A percentile compares a stretch with the other conserved stretches of the same genome.
These are phyloP conservation scores for Ibidorhyncha struthersii DNA, from an alignment of 2,113 vertebrate species.

Conservation along the genomic window DNA sequence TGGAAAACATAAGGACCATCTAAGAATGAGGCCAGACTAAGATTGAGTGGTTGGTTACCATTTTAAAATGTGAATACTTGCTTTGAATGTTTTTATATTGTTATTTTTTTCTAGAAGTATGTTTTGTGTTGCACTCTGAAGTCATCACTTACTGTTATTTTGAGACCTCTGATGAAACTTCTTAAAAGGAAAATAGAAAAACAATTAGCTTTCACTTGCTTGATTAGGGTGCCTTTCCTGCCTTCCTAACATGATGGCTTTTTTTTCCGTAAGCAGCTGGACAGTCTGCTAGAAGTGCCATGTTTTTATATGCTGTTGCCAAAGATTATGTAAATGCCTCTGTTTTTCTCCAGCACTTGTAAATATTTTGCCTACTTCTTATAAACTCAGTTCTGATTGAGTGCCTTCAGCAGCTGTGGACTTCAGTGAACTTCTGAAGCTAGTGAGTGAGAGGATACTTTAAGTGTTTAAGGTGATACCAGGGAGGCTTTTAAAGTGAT, in stretches of 20 bases:
- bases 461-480: background rate
- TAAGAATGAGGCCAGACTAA: background rate
- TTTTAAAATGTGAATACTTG: background rate
- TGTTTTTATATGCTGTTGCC: constrained; percentile 18
- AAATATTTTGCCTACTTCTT: constrained; percentile 43
- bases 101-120: background rate
- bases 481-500: background rate
- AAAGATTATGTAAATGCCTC: constrained; percentile 24
- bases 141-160: background rate
- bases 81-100: background rate
- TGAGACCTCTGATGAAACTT: background rate
- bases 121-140: background rate
- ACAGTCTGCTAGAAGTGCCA: background rate
- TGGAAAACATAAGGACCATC: background rate
- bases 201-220: background rate
- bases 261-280: constrained; percentile 18
- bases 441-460: background rate
- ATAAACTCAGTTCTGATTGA: constrained; percentile 3
- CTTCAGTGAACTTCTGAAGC: background rate
- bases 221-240: background rate
- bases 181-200: background rate
- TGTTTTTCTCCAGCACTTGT: constrained; percentile 24
- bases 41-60: background rate
- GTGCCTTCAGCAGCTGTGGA: background rate
- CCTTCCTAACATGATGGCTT: background rate